A percentile compares a stretch with the other conserved stretches of the same genome.
Evolutionary conservation across 2,797 vertebrate species (phyloP).

Genomic region (Picus viridis): DNA sequence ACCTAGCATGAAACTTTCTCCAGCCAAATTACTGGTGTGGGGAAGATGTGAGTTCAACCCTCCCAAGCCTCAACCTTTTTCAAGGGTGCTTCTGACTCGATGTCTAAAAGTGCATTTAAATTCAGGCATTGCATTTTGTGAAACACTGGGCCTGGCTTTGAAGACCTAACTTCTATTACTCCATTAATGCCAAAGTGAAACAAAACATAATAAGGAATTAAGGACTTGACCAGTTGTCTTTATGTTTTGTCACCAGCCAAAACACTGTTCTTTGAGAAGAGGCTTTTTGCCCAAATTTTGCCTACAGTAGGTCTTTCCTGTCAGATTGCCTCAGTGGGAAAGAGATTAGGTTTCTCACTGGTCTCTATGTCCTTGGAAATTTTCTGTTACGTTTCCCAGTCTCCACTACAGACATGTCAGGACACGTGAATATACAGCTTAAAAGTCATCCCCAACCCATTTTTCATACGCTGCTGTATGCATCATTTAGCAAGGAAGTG

Average conservation of each 20-base stretch:
- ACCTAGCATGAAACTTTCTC: neutral
- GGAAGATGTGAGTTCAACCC: neutral
- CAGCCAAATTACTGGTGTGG: neutral
- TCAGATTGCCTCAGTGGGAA: neutral
- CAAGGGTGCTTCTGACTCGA: neutral
- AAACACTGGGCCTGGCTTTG: neutral
- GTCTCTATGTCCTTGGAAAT: conserved; percentile 19
- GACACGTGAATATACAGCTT: neutral
- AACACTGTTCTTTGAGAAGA: neutral
- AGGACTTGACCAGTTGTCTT: conserved; percentile 2
- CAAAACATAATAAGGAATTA: neutral
- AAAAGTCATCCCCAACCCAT: neutral
- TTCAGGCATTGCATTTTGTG: neutral
- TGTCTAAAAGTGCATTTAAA: neutral
- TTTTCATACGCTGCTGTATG: neutral
- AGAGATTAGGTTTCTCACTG: conserved; percentile 6
- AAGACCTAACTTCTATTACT: neutral
- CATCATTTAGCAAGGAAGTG: neutral
- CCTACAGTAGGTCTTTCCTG: conserved; percentile 31
- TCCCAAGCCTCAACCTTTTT: neutral
- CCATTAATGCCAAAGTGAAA: neutral
- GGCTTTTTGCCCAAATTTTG: neutral
- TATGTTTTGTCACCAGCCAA: neutral
- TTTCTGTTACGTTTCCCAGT: neutral
- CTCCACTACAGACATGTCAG: neutral